A percentile compares a stretch with the other conserved stretches of the same genome.
phyloP scores from a whole-genome alignment of 2,797 vertebrate species.

The Sphaeramia orbicularis region DNA sequence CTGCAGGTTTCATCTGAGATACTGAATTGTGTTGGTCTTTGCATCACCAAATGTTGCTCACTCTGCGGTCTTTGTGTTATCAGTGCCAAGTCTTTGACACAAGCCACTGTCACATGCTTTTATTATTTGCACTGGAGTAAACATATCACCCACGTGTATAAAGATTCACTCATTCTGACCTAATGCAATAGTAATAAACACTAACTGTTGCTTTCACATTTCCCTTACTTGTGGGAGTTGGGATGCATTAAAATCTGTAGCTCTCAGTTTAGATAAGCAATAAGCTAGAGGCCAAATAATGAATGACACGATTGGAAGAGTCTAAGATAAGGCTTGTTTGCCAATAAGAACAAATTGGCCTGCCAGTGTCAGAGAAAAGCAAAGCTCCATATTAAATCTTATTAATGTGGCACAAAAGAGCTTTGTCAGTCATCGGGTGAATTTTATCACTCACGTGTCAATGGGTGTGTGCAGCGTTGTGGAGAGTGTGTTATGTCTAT shows the following conservation, averaged over 20 bases:
- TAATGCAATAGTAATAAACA: background rate
- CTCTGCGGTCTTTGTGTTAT: slow-evolving; percentile 24
- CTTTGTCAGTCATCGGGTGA: slow-evolving; percentile 61
- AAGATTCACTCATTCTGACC: slow-evolving; percentile 10
- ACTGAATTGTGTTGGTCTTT: background rate
- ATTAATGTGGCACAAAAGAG: slow-evolving; percentile 70
- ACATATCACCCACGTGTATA: slow-evolving; percentile 13
- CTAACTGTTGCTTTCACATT: slow-evolving; percentile 1
- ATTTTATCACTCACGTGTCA: slow-evolving; percentile 48
- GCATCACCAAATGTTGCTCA: background rate
- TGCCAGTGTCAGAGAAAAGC: slow-evolving; percentile 48
- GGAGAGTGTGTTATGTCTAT: slow-evolving; percentile 9
- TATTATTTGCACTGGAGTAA: slow-evolving; percentile 27
- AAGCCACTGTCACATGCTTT: slow-evolving; percentile 23
- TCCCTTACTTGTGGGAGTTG: slow-evolving; percentile 4
- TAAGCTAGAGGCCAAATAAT: slow-evolving; percentile 51
- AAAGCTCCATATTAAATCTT: slow-evolving; percentile 67
- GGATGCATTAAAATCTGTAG: slow-evolving; percentile 10
- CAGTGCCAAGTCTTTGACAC: background rate
- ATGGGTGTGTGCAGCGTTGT: slow-evolving; percentile 37
- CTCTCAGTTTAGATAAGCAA: slow-evolving; percentile 43
- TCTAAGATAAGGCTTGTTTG: slow-evolving; percentile 60
- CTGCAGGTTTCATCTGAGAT: slow-evolving; percentile 3
- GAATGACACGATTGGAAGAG: slow-evolving; percentile 63
- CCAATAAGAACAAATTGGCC: slow-evolving; percentile 61